These are phyloP conservation scores for Odontomyia ornata DNA, from an alignment of 2,888 invertebrate species.

Conservation along the genomic window DNA sequence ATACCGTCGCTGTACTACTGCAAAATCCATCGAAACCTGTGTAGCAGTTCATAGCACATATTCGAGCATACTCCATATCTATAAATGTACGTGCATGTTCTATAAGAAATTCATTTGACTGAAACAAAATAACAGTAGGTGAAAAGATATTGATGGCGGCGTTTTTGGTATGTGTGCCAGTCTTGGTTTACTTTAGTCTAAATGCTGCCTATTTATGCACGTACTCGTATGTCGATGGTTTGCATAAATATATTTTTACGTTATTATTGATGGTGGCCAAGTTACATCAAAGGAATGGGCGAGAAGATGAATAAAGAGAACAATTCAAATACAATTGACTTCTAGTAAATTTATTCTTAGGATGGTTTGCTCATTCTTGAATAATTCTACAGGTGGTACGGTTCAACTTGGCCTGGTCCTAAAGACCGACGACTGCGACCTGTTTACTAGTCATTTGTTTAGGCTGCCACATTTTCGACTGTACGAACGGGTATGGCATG, in stretches of 20 bases:
- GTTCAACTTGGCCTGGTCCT: not conserved
- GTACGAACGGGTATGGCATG: not conserved
- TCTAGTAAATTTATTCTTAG: constrained; percentile 22
- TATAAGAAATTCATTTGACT: constrained; percentile 9
- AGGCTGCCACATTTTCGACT: constrained; percentile 9
- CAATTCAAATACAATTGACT: constrained; percentile 2
- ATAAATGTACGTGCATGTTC: not conserved
- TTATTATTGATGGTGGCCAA: constrained; percentile 8
- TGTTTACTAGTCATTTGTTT: constrained; percentile 39
- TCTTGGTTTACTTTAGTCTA: not conserved
- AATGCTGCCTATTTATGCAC: constrained; percentile 20
- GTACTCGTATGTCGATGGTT: constrained; percentile 31
- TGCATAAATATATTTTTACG: constrained; percentile 23
- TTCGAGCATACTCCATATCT: not conserved
- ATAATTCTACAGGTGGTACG: constrained; percentile 38
- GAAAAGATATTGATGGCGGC: constrained; percentile 28
- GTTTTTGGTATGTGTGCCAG: constrained; percentile 1
- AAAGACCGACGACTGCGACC: not conserved
- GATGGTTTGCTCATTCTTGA: constrained; percentile 26
- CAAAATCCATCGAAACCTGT: too few species aligned
- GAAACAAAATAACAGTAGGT: constrained; percentile 42
- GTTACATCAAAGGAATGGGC: not conserved
- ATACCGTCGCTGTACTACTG: not conserved
- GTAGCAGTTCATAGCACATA: not conserved
- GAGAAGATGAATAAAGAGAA: constrained; percentile 3